Conservation (phyloP, 2,113 vertebrate genomes). For the Danio rerio region DNA sequence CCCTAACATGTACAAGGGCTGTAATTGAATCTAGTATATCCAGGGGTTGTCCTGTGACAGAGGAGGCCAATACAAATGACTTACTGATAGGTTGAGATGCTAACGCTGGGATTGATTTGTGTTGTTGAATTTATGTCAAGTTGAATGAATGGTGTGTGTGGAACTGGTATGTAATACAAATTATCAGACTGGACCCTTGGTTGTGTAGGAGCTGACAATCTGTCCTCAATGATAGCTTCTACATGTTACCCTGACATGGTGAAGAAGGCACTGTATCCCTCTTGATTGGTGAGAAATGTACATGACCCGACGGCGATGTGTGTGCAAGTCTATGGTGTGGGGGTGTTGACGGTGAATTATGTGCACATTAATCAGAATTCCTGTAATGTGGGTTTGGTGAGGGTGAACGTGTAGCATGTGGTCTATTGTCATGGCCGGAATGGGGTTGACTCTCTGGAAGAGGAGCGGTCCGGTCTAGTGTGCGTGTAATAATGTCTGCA, state of each 20-base stretch:
- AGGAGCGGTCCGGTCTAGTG: background rate
- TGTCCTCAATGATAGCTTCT: too few relatives aligned
- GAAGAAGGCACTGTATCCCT: too few relatives aligned
- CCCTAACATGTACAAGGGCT: constrained; percentile 2
- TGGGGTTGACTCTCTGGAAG: background rate
- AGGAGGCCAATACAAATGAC: constrained; percentile 4
- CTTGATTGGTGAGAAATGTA: background rate
- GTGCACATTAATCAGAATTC: background rate
- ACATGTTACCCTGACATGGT: too few relatives aligned
- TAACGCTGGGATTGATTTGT: background rate
- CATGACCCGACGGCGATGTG: background rate
- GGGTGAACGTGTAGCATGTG: background rate
- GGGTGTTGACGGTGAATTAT: background rate
- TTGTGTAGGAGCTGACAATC: background rate
- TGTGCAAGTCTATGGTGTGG: background rate
- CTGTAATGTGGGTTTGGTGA: background rate
- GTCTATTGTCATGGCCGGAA: background rate
- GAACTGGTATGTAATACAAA: background rate
- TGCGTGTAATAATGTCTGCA: background rate
- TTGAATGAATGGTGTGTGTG: constrained; percentile 1
- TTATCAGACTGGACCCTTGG: background rate
- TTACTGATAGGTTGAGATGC: constrained; percentile 12
- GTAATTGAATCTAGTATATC: constrained; percentile 1
- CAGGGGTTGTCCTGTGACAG: background rate
- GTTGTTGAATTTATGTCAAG: too few relatives aligned